Evolutionary conservation across 2,797 vertebrate species (phyloP).

Genomic region (Remorina albescens): DNA sequence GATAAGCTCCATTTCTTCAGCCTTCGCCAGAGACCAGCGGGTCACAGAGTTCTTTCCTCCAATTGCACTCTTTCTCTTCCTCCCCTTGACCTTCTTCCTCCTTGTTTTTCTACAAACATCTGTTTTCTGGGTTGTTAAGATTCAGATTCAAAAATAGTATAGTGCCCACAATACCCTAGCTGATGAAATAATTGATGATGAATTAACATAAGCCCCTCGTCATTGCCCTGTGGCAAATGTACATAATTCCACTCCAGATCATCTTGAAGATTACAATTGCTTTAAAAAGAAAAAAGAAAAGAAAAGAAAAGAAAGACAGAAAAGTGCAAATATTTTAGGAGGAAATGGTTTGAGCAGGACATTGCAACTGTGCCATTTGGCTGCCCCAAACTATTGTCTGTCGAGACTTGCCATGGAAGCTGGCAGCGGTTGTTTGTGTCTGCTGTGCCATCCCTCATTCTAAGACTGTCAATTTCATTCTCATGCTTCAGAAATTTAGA

Average conservation of each 20-base stretch:
- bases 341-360: constrained; percentile 74
- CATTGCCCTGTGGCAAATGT: neutral
- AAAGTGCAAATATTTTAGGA: constrained; percentile 68
- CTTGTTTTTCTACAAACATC: constrained; percentile 53
- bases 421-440: constrained; percentile 73
- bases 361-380: constrained; percentile 76
- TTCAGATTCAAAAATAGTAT: constrained; percentile 12
- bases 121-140: constrained; percentile 42
- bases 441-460: constrained; percentile 72
- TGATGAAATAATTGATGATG: constrained; percentile 12
- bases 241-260: neutral
- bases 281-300: constrained; percentile 21
- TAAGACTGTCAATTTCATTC: constrained; percentile 83
- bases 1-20: constrained; percentile 73
- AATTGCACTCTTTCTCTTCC: constrained; percentile 51
- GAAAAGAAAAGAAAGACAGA: constrained; percentile 38
- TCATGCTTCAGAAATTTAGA: constrained; percentile 80
- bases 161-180: neutral
- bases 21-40: constrained; percentile 51
- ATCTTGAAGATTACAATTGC: constrained; percentile 8
- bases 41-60: constrained; percentile 73
- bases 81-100: constrained; percentile 51
- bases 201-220: constrained; percentile 1
- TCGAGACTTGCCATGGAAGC: constrained; percentile 71
- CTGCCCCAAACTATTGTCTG: constrained; percentile 67